These are phyloP conservation scores for Lingula anatina DNA, from an alignment of 2,888 invertebrate genomes.

Conservation along the genomic window DNA sequence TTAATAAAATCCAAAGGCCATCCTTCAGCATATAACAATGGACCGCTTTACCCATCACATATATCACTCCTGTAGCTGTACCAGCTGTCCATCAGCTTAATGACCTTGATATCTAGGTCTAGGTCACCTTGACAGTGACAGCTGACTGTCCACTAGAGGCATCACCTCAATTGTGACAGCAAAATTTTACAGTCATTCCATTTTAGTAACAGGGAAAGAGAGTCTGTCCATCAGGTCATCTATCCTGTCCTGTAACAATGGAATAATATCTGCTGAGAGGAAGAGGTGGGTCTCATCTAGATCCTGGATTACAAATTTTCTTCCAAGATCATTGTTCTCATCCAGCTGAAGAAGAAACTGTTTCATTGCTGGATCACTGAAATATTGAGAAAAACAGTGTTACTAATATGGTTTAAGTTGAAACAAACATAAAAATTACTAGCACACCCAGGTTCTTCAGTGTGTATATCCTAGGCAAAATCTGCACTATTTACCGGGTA, in stretches of 20 bases:
- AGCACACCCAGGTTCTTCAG: too few relatives aligned
- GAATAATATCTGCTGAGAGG: conserved; percentile 89
- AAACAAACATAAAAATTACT: too few relatives aligned
- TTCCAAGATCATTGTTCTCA: conserved; percentile 84
- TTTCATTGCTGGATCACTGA: conserved; percentile 97
- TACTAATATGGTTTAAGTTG: too few relatives aligned
- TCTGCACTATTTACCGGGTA: too few relatives aligned
- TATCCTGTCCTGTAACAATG: conserved; percentile 69
- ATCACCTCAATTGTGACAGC: conserved; percentile 93
- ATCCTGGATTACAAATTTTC: conserved; percentile 93
- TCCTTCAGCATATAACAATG: too few relatives aligned
- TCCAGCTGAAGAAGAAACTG: conserved; percentile 94
- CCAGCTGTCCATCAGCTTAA: conserved; percentile 94
- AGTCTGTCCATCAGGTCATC: conserved; percentile 96
- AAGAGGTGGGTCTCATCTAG: conserved; percentile 93
- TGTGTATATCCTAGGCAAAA: too few relatives aligned
- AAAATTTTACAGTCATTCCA: conserved; percentile 64
- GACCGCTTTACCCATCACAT: too few relatives aligned
- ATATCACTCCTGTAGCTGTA: too few relatives aligned
- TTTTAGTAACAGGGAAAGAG: conserved; percentile 64
- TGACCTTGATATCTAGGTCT: conserved; percentile 69
- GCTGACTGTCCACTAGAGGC: conserved; percentile 89
- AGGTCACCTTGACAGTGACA: conserved; percentile 94
- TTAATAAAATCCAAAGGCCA: too few relatives aligned
- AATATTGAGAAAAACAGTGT: too few relatives aligned